Base-by-base conservation (phyloP, 1,140 invertebrate species). In the Drusus annulatus region DNA sequence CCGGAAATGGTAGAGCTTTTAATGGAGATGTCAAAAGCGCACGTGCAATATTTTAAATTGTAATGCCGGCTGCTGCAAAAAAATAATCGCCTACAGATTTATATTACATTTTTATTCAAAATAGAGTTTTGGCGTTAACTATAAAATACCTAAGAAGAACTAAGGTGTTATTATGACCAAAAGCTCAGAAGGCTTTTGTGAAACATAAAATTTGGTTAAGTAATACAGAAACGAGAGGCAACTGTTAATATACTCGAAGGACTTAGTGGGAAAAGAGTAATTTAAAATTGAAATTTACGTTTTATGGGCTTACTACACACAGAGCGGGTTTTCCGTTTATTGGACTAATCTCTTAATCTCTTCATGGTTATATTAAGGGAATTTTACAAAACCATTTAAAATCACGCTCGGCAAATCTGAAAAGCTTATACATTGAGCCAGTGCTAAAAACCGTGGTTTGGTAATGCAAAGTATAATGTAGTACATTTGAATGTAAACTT, bases 11-110 rank as follows among this genome's bases (percentile, higher is more conserved):
- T 16, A 17, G 25, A 50, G 65, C 21, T 71, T 77, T 81, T 76
- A 73, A 81, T 77, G 36, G 65, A 78, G 74, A 77, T 63, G 62
- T 77, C 63, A 78, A 73, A 77, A 60, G 50, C 16, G 54, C 45
- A 50, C 63, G 52, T 68, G 63, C 16, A 36, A 45, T 68, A 17
- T 45, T 68, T 68, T 45, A 68, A 36, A 68, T 36, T 68, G 63
- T 31, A 17, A 50, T 31, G 51, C 51, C 69, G 21, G 56, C 17
- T 76, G 54, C 19, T 21, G n/a, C 8, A 45, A 45, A 45, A 36
- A 45, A 45, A 1, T 10, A 45, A 13, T 45, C 36, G 36, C 10
- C 1, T 7, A 1, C 10, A 45, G 36, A 45, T 45, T 13, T 45
- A 45, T 45, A 13, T 13, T 45, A 45, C 36, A 45, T 13, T 45